Base-by-base conservation (phyloP, 2,113 vertebrate genomes). In the Chloropsis cyanopogon region DNA sequence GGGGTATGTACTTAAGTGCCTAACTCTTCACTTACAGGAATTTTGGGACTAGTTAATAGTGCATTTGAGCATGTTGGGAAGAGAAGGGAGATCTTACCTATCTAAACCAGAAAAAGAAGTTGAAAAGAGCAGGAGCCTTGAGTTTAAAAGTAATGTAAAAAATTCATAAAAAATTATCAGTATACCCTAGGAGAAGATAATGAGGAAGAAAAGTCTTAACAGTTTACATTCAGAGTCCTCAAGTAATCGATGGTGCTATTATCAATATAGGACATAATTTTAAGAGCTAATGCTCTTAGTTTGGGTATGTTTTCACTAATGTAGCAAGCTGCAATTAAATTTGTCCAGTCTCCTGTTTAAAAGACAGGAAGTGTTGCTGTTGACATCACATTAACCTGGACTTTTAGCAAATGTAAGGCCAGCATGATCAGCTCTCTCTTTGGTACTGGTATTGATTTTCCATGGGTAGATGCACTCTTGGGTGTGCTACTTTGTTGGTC, bases 211-310 rank as follows among this genome's bases (percentile, higher is more conserved):
- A 86, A 28, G 11, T 68, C 17, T 64, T 71, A 59, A 59, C 49
- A 41, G 50, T 89, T 52, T 68, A 44, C 47, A 90, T 90, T 61
- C 75, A 72, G 28, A 87, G 37, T 83, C 57, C 56, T 95, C 73
- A 84, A 83, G 88, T 49, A 76, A 59, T 72, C 49, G 8, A 61
- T 82, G 91, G 95, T 89, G 87, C 91, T 96, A 86, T 95, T 82
- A 84, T 50, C 72, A 92, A 61, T 49, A 77, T 21, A 85, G 42
- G 49, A 72, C 17, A 25, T 42, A 33, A 77, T 91, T 81, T 75
- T 91, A 87, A 71, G 42, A 20, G 56, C 61, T 66, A 92, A 39
- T 88, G 44, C 53, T 94, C 21, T 75, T 86, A 59, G 14, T 39
- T 75, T 82, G n/a, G 14, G 24, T 76, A n/a, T 86, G 59, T 64